Evolutionary conservation across 2,113 vertebrate species (phyloP).

Genomic region (Grallaria varia): DNA sequence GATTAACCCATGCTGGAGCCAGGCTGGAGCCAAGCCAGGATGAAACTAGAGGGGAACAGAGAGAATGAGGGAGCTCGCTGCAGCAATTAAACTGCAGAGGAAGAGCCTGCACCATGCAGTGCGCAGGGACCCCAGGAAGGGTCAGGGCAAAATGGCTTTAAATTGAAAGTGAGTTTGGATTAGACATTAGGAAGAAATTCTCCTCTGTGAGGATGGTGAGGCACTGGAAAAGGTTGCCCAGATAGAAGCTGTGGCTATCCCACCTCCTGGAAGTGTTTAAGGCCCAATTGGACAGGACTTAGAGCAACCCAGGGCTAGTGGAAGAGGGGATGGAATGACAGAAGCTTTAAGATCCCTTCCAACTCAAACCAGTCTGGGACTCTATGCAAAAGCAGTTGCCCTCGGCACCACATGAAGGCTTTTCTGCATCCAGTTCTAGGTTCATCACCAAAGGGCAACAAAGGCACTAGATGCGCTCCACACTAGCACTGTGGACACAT

Average conservation of each 20-base stretch:
- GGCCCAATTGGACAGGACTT: neutral
- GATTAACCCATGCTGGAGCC: slow-evolving; percentile 12
- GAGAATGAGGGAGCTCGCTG: accelerated
- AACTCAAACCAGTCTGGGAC: neutral
- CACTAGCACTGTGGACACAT: neutral
- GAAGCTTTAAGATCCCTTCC: neutral
- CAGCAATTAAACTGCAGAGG: neutral
- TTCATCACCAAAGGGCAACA: neutral
- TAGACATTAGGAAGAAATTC: neutral
- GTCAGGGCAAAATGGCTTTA: neutral
- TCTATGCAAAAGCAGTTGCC: neutral
- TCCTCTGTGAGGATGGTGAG: neutral
- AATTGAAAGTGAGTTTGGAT: neutral
- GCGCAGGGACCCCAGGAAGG: neutral
- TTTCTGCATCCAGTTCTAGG: neutral
- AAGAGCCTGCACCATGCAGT: neutral
- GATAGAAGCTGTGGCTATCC: neutral
- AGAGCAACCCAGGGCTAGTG: neutral
- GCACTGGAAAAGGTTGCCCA: neutral
- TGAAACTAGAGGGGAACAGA: neutral
- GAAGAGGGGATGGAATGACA: neutral
- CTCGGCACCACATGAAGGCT: neutral
- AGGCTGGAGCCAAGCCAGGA: neutral
- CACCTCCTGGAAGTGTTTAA: neutral
- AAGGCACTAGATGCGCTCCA: neutral